phyloP scores from a whole-genome alignment of 1,140 invertebrate species.

The Zaprionus kolodkinae region DNA sequence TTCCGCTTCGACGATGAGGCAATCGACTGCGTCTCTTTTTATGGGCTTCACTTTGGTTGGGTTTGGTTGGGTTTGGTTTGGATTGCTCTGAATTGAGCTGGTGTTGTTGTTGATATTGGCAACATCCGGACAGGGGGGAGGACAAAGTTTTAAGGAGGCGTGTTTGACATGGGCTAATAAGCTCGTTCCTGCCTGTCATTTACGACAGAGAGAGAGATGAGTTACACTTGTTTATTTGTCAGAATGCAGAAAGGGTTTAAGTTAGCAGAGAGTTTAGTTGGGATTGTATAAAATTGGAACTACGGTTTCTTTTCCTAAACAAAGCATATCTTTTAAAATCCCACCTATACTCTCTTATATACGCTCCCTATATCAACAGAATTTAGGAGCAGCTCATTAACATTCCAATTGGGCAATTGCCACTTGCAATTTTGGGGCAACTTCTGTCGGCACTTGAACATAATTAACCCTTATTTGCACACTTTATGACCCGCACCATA shows the following conservation, averaged over 20 bases:
- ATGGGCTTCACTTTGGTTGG: constrained; percentile 47
- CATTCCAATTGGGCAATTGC: constrained; percentile 60
- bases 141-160: constrained; percentile 44
- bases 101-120: constrained; percentile 61
- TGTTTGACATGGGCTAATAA: constrained; percentile 78
- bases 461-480: constrained; percentile 82
- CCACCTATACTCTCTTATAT: background rate
- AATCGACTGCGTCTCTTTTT: constrained; percentile 81
- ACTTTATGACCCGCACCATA: constrained; percentile 73
- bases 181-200: constrained; percentile 57
- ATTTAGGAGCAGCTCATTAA: constrained; percentile 49
- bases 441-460: constrained; percentile 61
- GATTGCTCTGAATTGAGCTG: constrained; percentile 36
- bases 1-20: constrained; percentile 78
- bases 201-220: constrained; percentile 20
- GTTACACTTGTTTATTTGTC: constrained; percentile 13
- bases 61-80: constrained; percentile 35
- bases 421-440: constrained; percentile 62
- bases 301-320: too few relatives aligned
- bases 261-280: background rate
- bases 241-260: constrained; percentile 5
- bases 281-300: background rate
- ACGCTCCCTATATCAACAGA: background rate
- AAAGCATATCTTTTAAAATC: background rate
- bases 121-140: constrained; percentile 56